A percentile compares a stretch with the other conserved stretches of the same genome.
Conservation (phyloP, 2,797 vertebrate genomes). For the Arremon aurantiirostris region DNA sequence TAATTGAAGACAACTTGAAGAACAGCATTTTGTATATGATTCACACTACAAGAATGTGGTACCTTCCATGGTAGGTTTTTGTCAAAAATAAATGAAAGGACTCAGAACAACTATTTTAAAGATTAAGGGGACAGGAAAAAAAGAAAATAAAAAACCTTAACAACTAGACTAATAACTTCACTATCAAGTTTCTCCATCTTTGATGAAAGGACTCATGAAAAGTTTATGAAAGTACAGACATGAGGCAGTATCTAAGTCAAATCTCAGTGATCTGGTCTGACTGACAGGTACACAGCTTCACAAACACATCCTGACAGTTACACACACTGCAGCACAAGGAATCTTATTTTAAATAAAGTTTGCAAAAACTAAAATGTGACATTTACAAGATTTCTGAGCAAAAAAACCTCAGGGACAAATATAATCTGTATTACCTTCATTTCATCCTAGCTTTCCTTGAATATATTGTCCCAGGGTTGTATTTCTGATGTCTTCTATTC, state of each 20-base stretch:
- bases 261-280: not conserved
- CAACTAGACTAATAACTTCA: not conserved
- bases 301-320: slow-evolving; percentile 26
- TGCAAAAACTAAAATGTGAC: slow-evolving; percentile 12
- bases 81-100: not conserved
- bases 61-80: not conserved
- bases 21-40: not conserved
- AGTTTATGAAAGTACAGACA: not conserved
- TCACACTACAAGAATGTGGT: not conserved
- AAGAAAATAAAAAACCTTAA: not conserved
- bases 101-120: not conserved
- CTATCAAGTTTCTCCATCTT: not conserved
- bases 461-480: not conserved
- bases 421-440: not conserved
- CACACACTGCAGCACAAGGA: not conserved
- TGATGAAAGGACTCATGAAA: not conserved
- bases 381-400: slow-evolving; percentile 18
- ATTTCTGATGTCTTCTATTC: not conserved
- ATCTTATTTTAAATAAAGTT: not conserved
- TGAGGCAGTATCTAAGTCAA: not conserved
- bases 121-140: not conserved
- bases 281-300: slow-evolving; percentile 8
- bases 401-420: slow-evolving; percentile 23
- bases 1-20: not conserved
- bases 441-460: not conserved